These are phyloP conservation scores for Turnix velox DNA, from an alignment of 2,113 vertebrate genomes.

Conservation along the genomic window DNA sequence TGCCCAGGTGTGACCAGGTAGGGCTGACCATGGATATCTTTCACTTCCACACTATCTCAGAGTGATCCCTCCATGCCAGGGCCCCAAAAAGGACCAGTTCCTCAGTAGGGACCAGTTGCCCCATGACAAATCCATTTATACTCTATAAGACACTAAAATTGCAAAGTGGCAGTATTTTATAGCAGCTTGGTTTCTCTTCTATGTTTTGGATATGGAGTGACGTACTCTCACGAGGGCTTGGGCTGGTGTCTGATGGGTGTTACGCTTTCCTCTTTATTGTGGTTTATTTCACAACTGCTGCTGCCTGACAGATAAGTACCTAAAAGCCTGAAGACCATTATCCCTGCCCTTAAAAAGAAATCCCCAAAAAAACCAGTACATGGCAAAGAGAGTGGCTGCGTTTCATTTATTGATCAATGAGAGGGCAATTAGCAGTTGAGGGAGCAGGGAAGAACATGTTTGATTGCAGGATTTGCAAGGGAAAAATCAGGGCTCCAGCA, in stretches of 20 bases:
- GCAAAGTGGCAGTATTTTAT: background rate
- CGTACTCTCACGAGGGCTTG: background rate
- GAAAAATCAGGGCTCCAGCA: background rate
- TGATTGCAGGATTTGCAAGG: background rate
- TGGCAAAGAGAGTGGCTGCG: background rate
- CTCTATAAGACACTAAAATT: background rate
- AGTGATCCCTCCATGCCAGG: background rate
- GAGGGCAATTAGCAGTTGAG: background rate
- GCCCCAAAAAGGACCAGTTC: background rate
- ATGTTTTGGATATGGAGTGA: background rate
- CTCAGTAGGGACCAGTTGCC: too few relatives aligned
- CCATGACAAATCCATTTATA: background rate
- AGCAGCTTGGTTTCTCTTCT: background rate
- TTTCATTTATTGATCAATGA: constrained; percentile 42
- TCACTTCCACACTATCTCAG: background rate
- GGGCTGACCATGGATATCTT: background rate
- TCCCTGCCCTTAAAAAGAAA: background rate
- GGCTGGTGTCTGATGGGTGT: background rate
- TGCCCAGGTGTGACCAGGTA: background rate
- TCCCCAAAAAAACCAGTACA: background rate
- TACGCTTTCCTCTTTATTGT: background rate
- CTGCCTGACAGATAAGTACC: background rate
- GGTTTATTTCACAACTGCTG: background rate
- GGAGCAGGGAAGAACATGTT: background rate
- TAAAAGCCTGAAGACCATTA: background rate